Base-by-base conservation (phyloP, 1,140 invertebrate genomes). In the Neuroterus valhalla region DNA sequence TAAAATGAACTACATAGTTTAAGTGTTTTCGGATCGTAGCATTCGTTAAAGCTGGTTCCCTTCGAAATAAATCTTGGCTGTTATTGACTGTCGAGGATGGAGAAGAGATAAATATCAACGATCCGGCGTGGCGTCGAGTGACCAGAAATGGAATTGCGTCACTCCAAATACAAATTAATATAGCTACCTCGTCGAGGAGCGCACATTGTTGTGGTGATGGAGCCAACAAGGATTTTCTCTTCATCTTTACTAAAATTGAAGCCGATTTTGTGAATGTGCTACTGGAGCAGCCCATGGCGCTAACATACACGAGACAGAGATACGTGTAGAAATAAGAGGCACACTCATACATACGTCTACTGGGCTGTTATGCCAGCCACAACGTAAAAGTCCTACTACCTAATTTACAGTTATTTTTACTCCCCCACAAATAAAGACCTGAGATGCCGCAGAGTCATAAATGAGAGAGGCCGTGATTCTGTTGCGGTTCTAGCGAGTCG, bases 391-490 rank as follows among this genome's bases (percentile, higher is more conserved):
- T 84, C 84, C 70, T 74, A 75, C 74, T 71, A 76, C 76, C 77
- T 85, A 86, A 86, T 86, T 85, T 85, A 85, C 82, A 82, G 78
- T 74, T 83, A 84, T 82, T 84, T 86, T 85, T 85, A 72, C 72
- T 62, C 23, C 55, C 68, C 23, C 52, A 50, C 77, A 72, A 72
- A 75, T 76, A 76, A 74, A 74, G 74, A 76, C 68, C 68, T 62
- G 70, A 74, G 74, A 70, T 80, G 71, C 69, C 44, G 52, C 23
- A 44, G 17, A 46, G 50, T 76, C 78, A 77, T 83, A 84, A 84
- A 84, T 81, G 77, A 81, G 68, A 43, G 74, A 46, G 43, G 71
- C 50, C 74, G 46, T 77, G 77, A 80, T 77, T 73, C 68, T 46
- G 14, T 67, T 74, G 80, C 67, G 76, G 73, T 81, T 82, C 79